These are phyloP conservation scores for Trachurus trachurus DNA, from an alignment of 2,797 vertebrate species.

Conservation along the genomic window DNA sequence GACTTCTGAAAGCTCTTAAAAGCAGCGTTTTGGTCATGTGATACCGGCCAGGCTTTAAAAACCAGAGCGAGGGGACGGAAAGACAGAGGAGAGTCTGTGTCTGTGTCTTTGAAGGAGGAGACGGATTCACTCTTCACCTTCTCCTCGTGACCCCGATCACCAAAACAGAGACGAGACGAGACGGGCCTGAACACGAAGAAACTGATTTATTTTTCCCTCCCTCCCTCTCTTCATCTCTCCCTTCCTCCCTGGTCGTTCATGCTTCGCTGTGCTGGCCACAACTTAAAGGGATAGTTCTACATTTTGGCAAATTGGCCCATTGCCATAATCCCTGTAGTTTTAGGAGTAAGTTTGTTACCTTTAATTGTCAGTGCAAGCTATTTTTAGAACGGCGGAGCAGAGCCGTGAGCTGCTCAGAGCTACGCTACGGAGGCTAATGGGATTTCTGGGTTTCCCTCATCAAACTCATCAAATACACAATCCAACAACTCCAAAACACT, in stretches of 20 bases:
- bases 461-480: too few relatives aligned
- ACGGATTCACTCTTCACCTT: conserved; percentile 49
- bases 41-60: conserved; percentile 33
- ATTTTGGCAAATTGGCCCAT: too few relatives aligned
- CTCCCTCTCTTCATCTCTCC: neutral
- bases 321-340: too few relatives aligned
- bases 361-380: too few relatives aligned
- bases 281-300: too few relatives aligned
- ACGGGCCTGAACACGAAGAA: conserved; percentile 38
- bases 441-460: too few relatives aligned
- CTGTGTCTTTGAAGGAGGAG: conserved; percentile 42
- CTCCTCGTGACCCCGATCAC: conserved; percentile 47
- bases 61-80: conserved; percentile 5
- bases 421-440: too few relatives aligned
- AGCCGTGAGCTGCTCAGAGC: too few relatives aligned
- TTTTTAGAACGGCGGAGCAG: too few relatives aligned
- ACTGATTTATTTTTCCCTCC: neutral
- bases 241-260: conserved; percentile 7
- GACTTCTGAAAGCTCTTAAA: conserved; percentile 43
- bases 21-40: conserved; percentile 48
- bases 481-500: too few relatives aligned
- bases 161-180: conserved; percentile 27
- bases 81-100: conserved; percentile 27
- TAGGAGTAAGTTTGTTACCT: too few relatives aligned
- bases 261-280: neutral